These are phyloP conservation scores for Microctenopoma steveboyesi DNA, from an alignment of 2,797 vertebrate species.

Conservation along the genomic window DNA sequence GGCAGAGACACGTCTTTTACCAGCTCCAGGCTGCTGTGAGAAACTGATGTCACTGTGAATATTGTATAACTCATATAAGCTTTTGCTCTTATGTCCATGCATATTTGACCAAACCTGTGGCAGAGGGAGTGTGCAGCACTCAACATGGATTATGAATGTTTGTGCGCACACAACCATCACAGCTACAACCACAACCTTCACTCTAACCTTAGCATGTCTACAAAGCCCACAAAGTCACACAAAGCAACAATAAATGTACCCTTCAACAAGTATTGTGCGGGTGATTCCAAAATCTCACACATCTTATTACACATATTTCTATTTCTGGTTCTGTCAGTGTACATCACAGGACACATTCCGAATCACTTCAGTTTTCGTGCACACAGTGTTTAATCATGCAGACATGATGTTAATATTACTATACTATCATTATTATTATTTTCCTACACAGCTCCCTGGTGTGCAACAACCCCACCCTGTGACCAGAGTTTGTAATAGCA, in stretches of 20 bases:
- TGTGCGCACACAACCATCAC: neutral
- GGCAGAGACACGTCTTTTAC: conserved; percentile 1
- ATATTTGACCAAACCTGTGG: conserved; percentile 57
- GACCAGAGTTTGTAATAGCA: too few relatives aligned
- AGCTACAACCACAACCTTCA: neutral
- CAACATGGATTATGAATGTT: conserved; percentile 39
- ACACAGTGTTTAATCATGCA: too few relatives aligned
- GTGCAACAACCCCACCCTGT: too few relatives aligned
- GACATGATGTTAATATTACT: too few relatives aligned
- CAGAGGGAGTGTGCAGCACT: conserved; percentile 17
- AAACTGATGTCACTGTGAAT: conserved; percentile 46
- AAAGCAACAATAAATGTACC: neutral
- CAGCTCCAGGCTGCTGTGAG: conserved; percentile 14
- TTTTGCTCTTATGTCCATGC: conserved; percentile 51
- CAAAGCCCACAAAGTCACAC: neutral
- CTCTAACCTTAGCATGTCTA: neutral
- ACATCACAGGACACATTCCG: too few relatives aligned
- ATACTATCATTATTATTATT: too few relatives aligned
- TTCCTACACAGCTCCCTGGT: too few relatives aligned
- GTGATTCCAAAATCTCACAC: neutral
- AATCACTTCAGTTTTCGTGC: too few relatives aligned
- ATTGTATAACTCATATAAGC: conserved; percentile 54
- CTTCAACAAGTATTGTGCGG: neutral
- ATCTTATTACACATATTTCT: neutral
- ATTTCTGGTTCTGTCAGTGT: neutral